Evolutionary conservation across 2,113 vertebrate genomes (phyloP).

Genomic region (Triplophysa rosa): DNA sequence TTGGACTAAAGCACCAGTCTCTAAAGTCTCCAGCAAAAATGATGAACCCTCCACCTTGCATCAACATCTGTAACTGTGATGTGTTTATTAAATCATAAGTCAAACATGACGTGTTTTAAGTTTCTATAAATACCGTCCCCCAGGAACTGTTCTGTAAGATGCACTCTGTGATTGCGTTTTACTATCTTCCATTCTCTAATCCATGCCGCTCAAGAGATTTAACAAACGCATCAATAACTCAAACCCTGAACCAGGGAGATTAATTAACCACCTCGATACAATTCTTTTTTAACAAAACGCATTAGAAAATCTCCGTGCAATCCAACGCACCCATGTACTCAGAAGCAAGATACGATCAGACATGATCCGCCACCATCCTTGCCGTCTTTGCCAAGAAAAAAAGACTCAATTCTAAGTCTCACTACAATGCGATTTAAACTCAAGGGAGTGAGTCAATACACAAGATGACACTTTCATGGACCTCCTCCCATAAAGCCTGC

Average conservation of each 20-base stretch:
- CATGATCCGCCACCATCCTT: background rate
- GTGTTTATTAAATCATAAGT: no score
- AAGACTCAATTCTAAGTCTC: background rate
- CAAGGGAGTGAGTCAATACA: background rate
- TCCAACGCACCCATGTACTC: background rate
- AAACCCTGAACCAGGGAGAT: conserved; percentile 3
- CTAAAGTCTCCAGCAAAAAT: conserved; percentile 2
- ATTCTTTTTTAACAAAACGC: background rate
- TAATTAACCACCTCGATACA: conserved; percentile 9
- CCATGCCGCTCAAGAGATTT: background rate
- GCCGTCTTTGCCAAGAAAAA: background rate
- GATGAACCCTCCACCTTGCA: conserved; percentile 26
- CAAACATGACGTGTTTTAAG: background rate
- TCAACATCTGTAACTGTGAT: background rate
- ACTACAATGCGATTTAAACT: background rate
- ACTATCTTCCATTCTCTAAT: background rate
- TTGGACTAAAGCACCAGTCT: background rate
- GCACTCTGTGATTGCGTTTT: background rate
- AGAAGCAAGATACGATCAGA: background rate
- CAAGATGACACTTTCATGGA: background rate
- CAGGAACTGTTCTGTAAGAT: background rate
- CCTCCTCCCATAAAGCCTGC: background rate
- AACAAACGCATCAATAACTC: conserved; percentile 11
- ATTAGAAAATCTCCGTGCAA: background rate
- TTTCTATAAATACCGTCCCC: background rate